A percentile compares a stretch with the other conserved stretches of the same genome.
These are phyloP conservation scores for Enteromius unitaeniatus DNA, from an alignment of 2,797 vertebrate genomes.

Conservation along the genomic window DNA sequence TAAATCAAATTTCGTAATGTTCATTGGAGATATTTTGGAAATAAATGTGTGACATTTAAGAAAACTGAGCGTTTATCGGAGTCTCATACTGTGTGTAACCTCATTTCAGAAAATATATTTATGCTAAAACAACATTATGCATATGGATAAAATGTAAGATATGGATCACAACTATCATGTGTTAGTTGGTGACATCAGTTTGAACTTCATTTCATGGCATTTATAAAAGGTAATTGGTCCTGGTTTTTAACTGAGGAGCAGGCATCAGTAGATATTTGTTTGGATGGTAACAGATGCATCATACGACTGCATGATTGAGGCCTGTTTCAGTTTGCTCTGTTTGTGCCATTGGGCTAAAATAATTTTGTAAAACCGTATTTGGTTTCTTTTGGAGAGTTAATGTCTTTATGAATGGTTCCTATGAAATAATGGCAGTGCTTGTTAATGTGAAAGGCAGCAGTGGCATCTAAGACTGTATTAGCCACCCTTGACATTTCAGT, in stretches of 20 bases:
- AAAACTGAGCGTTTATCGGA: background rate
- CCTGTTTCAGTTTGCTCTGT: background rate
- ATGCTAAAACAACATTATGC: background rate
- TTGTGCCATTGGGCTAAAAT: constrained; percentile 4
- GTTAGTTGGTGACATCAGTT: background rate
- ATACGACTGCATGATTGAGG: constrained; percentile 12
- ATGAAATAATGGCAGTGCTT: constrained; percentile 3
- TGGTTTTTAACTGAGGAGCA: constrained; percentile 1
- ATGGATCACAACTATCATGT: background rate
- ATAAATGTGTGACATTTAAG: background rate
- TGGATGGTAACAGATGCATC: background rate
- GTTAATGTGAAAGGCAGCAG: background rate
- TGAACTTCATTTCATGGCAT: background rate
- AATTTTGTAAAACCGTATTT: background rate
- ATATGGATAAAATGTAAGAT: background rate
- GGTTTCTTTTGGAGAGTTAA: background rate
- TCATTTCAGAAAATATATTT: constrained; percentile 7
- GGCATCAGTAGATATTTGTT: background rate
- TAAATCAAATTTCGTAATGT: no score
- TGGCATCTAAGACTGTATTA: constrained; percentile 1
- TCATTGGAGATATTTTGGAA: background rate
- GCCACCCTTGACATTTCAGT: constrained; percentile 30
- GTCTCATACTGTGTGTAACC: background rate
- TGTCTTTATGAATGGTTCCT: background rate
- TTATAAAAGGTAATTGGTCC: background rate